A percentile compares a stretch with the other conserved stretches of the same genome.
Evolutionary conservation across 92 coral and sea anemone species (phyloP).

Genomic region (Anthopleura xanthogrammica): DNA sequence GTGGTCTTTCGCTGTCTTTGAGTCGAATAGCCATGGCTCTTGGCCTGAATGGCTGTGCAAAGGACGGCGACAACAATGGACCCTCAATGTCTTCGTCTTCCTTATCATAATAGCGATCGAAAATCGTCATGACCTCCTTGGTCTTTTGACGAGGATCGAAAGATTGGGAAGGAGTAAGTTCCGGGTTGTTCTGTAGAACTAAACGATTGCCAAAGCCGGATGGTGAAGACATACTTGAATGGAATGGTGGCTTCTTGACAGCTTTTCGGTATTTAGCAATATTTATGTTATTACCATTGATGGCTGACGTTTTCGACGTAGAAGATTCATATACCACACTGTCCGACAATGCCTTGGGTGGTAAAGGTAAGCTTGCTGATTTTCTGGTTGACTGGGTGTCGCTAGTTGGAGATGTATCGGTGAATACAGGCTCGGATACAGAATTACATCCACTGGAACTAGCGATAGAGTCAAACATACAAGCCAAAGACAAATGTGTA

Average conservation of each 20-base stretch:
- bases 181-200: neutral
- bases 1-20: conserved; percentile 40
- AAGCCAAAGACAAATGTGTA: conserved; percentile 49
- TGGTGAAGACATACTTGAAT: conserved; percentile 48
- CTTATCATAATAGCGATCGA: neutral
- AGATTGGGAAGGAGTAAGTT: neutral
- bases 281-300: neutral
- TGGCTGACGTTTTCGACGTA: conserved; percentile 6
- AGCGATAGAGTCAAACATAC: conserved; percentile 59
- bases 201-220: conserved; percentile 9
- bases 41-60: conserved; percentile 54
- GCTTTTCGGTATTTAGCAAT: neutral
- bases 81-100: conserved; percentile 30
- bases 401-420: neutral
- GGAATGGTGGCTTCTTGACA: conserved; percentile 30
- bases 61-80: conserved; percentile 59
- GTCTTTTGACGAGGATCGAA: neutral
- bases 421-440: conserved; percentile 19
- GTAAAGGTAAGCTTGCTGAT: neutral
- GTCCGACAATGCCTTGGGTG: conserved; percentile 1
- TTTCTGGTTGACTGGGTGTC: neutral
- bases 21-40: conserved; percentile 49
- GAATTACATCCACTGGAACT: conserved; percentile 20
- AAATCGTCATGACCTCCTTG: neutral
- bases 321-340: conserved; percentile 20